Conservation (phyloP, 2,888 invertebrate species). For the Anarsia innoxiella region DNA sequence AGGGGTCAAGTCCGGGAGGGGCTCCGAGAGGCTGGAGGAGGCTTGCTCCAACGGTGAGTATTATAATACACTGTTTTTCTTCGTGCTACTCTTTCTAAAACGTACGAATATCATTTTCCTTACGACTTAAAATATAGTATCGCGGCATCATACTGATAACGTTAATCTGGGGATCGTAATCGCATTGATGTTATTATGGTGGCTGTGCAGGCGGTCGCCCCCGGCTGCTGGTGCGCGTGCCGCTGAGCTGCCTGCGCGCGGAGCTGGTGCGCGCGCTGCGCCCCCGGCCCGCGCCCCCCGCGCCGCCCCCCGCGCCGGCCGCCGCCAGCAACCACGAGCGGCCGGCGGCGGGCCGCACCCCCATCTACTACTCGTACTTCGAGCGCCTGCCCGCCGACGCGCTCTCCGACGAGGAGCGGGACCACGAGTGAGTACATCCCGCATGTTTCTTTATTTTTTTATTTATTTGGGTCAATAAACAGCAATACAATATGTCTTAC, state of each 20-base stretch:
- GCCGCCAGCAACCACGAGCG: conserved; percentile 9
- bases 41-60: conserved; percentile 50
- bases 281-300: conserved; percentile 31
- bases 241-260: conserved; percentile 47
- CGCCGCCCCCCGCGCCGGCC: conserved; percentile 24
- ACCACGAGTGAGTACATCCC: conserved; percentile 55
- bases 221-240: conserved; percentile 48
- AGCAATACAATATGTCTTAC: too few relatives aligned
- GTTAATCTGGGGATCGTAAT: too few relatives aligned
- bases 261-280: conserved; percentile 47
- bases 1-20: conserved; percentile 45
- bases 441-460: background rate
- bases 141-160: too few relatives aligned
- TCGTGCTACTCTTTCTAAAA: too few relatives aligned
- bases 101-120: too few relatives aligned
- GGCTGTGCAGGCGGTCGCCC: conserved; percentile 26
- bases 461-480: background rate
- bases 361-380: conserved; percentile 83
- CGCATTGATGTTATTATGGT: background rate
- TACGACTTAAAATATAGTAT: too few relatives aligned
- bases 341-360: conserved; percentile 35
- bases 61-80: background rate
- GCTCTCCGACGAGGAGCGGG: conserved; percentile 76
- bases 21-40: conserved; percentile 51
- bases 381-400: conserved; percentile 78